These are phyloP conservation scores for Colletes gigas DNA, from an alignment of 1,140 invertebrate genomes.

Conservation along the genomic window DNA sequence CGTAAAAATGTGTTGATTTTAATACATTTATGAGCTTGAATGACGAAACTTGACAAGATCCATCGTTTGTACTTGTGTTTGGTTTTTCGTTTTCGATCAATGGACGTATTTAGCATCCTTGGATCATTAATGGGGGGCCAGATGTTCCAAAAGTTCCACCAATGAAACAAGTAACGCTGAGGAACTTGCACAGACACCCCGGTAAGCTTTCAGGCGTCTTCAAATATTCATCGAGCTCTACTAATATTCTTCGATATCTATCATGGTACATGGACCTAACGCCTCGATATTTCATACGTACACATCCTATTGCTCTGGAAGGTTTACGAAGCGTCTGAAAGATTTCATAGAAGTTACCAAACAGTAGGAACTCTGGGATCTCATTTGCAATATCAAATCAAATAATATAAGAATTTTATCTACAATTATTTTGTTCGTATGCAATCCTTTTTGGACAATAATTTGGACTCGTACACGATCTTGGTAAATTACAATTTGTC, in stretches of 20 bases:
- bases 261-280: not conserved
- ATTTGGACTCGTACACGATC: no score
- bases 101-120: not conserved
- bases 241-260: slow-evolving; percentile 26
- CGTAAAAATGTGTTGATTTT: no score
- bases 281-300: slow-evolving; percentile 2
- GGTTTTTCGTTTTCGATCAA: not conserved
- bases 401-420: no score
- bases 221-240: slow-evolving; percentile 23
- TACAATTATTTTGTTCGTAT: no score
- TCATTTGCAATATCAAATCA: no score
- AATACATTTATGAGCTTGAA: no score
- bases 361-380: no score
- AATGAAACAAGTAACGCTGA: not conserved
- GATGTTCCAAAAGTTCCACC: not conserved
- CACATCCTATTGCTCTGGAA: not conserved
- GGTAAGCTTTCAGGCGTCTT: slow-evolving; percentile 18
- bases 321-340: no score
- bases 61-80: not conserved
- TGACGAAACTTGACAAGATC: not conserved
- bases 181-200: not conserved
- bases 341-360: no score
- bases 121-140: slow-evolving; percentile 8
- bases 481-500: no score
- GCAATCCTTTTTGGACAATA: no score